Percentiles rank a stretch among this genome's conserved stretches.
Conservation (phyloP, 2,113 vertebrate species). For the Jaculus jaculus region DNA sequence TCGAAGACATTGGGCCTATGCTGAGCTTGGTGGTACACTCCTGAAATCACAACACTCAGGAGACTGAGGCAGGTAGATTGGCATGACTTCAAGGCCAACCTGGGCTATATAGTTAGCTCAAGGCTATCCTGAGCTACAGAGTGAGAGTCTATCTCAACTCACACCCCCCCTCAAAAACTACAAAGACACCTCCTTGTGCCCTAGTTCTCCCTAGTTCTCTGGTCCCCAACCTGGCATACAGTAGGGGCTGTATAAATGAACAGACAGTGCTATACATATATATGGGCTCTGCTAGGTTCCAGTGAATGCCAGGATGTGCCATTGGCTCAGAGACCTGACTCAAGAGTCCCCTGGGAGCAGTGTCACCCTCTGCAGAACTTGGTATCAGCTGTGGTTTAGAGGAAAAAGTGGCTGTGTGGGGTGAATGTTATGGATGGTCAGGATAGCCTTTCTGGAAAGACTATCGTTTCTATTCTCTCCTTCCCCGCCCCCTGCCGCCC, state of each 20-base stretch:
- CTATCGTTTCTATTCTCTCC: slow-evolving; percentile 13
- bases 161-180: too few species aligned
- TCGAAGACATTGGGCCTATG: fast-evolving
- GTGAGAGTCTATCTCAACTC: too few species aligned
- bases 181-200: background rate
- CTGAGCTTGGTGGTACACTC: background rate
- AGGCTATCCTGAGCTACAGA: too few species aligned
- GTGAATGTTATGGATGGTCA: slow-evolving; percentile 16
- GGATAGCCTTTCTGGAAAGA: slow-evolving; percentile 73
- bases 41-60: background rate
- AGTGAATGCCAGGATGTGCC: background rate
- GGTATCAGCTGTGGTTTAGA: background rate
- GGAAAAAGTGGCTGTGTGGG: slow-evolving; percentile 41
- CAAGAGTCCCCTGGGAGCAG: fast-evolving
- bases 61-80: too few species aligned
- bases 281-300: fast-evolving
- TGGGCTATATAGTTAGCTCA: too few species aligned
- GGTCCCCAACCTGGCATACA: background rate
- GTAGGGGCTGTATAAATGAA: background rate
- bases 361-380: fast-evolving
- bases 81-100: too few species aligned
- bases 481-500: background rate
- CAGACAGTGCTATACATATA: background rate
- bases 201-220: background rate
- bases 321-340: fast-evolving